Evolutionary conservation across 2,888 invertebrate species (phyloP).

Genomic region (Emmelina monodactyla): DNA sequence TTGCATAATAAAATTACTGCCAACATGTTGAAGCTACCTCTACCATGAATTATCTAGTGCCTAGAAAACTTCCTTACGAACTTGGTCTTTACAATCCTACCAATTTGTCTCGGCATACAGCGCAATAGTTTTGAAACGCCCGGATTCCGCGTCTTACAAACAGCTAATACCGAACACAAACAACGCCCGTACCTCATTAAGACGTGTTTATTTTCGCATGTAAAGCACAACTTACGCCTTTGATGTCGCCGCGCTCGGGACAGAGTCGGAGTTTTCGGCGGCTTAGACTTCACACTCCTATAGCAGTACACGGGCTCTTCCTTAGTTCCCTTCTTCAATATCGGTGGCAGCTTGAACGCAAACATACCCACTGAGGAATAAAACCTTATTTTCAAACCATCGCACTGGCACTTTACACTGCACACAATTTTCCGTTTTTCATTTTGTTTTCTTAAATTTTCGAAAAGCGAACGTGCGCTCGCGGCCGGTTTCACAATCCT

Average conservation of each 20-base stretch:
- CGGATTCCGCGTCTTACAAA: no score
- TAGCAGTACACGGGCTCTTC: conserved; percentile 60
- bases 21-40: no score
- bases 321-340: conserved; percentile 48
- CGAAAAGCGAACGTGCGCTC: conserved; percentile 29
- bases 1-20: no score
- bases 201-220: conserved; percentile 37
- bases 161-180: no score
- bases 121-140: no score
- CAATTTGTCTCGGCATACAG: no score
- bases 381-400: not conserved
- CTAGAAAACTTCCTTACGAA: no score
- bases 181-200: conserved; percentile 40
- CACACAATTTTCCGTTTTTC: conserved; percentile 16
- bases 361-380: no score
- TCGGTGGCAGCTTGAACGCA: conserved; percentile 62
- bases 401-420: conserved; percentile 19
- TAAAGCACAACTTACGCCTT: conserved; percentile 47
- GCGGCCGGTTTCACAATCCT: conserved; percentile 38
- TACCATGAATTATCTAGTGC: no score
- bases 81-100: no score
- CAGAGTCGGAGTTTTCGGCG: conserved; percentile 63
- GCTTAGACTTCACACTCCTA: conserved; percentile 57
- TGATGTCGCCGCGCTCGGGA: conserved; percentile 59
- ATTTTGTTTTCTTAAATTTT: not conserved